Conservation (phyloP, 2,113 vertebrate genomes). For the Tylochromis polylepis region DNA sequence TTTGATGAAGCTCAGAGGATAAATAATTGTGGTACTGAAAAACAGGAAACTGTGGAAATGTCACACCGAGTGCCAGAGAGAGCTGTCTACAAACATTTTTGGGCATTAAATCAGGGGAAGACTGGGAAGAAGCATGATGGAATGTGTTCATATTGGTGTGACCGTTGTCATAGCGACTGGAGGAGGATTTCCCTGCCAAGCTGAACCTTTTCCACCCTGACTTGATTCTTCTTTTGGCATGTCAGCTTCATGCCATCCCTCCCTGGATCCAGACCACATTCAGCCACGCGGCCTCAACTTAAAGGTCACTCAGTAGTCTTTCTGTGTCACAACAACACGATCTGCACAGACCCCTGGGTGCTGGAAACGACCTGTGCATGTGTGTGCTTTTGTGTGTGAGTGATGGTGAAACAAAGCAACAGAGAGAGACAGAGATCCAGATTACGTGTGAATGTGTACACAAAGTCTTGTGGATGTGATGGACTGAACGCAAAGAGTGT, state of each 20-base stretch:
- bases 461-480: neutral
- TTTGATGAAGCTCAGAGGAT: neutral
- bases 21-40: neutral
- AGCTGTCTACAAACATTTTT: neutral
- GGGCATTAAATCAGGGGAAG: neutral
- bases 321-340: conserved; percentile 26
- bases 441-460: conserved; percentile 2
- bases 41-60: neutral
- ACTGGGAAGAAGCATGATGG: conserved; percentile 2
- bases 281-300: neutral
- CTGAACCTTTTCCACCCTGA: neutral
- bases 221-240: conserved; percentile 1
- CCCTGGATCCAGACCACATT: neutral
- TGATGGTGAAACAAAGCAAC: neutral
- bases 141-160: conserved; percentile 35
- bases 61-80: neutral
- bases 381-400: neutral
- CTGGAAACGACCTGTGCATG: neutral
- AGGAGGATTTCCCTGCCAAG: conserved; percentile 44
- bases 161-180: conserved; percentile 57
- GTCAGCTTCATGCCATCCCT: conserved; percentile 8
- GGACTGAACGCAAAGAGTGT: neutral
- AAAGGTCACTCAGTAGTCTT: conserved; percentile 34
- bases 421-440: neutral
- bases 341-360: neutral